Percentiles rank a stretch among this genome's conserved stretches.
Conservation (phyloP, 2,888 invertebrate genomes). For the Busseola fusca region DNA sequence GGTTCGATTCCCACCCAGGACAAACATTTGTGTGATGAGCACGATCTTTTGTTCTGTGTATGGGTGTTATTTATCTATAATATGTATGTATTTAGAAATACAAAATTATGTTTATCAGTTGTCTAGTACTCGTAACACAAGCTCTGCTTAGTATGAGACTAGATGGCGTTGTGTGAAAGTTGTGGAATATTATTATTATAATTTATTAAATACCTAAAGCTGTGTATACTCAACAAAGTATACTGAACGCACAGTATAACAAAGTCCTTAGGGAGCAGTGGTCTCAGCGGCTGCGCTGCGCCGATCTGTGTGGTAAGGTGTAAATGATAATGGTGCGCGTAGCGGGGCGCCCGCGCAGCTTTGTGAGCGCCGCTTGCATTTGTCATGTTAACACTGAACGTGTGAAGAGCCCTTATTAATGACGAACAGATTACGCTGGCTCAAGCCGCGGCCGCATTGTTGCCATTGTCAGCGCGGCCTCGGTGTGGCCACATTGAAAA, state of each 20-base stretch:
- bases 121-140: no score
- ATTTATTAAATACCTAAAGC: background rate
- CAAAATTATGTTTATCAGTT: no score
- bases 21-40: no score
- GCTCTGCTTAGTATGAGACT: no score
- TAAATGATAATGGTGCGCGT: slow-evolving; percentile 73
- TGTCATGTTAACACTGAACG: slow-evolving; percentile 88
- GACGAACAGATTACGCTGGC: slow-evolving; percentile 82
- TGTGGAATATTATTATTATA: no score
- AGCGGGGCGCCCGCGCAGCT: slow-evolving; percentile 74
- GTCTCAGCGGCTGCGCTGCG: slow-evolving; percentile 40
- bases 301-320: slow-evolving; percentile 71
- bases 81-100: no score
- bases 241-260: slow-evolving; percentile 38
- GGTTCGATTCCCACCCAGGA: no score
- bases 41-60: no score
- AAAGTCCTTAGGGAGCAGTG: slow-evolving; percentile 47
- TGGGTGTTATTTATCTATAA: no score
- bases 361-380: slow-evolving; percentile 79
- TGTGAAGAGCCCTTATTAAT: slow-evolving; percentile 87
- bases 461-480: slow-evolving; percentile 70
- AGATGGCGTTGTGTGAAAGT: no score
- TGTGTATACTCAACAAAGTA: slow-evolving; percentile 17
- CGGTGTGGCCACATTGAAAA: slow-evolving; percentile 73
- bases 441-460: slow-evolving; percentile 74